Evolutionary conservation across 2,888 invertebrate species (phyloP), one percentile per base, ranked within the genome.

Genomic region (Mythimna ferrago): DNA sequence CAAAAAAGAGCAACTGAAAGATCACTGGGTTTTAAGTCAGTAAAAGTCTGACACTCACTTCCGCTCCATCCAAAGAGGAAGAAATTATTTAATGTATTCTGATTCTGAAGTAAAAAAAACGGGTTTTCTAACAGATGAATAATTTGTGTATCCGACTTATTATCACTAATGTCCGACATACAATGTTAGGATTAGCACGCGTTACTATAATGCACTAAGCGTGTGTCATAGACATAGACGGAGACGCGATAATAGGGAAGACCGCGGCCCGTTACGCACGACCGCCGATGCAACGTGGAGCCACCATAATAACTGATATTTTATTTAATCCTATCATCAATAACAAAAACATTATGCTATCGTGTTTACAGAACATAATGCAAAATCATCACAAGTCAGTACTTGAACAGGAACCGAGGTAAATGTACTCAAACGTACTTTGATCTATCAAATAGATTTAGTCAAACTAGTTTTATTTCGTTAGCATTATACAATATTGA

Each of bases 341-440:
- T 64, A 65, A 63, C 68, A 68, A 67, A 76, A 81, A 44, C 58
- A 76, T 53, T 6, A 26, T 54, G 11, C 1, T 58, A 74, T 75
- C 57, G 21, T 21, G n/a, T 62, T 14, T 63, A 48, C 11, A 53
- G 26, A 35, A 51, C 9, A 63, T 80, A 61, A 16, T 67, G 69
- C 81, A 56, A 68, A 64, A 54, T 60, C 63, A 76, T 80, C 21
- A 80, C 76, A 66, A 80, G 61, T 75, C 57, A 58, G 16, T 32
- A 66, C 57, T 67, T 54, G 16, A 63, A 54, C 69, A 41, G 21
- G 35, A 56, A 54, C 77, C 32, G 70, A 61, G 78, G 78, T 78
- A 81, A 77, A 80, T 48, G 81, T 76, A 77, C 77, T 67, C 81
- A 7, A 81, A 68, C 35, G 81, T 68, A 81, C 81, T 76, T 81